Base-by-base conservation (phyloP, 1,140 invertebrate species). In the Pseudobourletiella spinata region DNA sequence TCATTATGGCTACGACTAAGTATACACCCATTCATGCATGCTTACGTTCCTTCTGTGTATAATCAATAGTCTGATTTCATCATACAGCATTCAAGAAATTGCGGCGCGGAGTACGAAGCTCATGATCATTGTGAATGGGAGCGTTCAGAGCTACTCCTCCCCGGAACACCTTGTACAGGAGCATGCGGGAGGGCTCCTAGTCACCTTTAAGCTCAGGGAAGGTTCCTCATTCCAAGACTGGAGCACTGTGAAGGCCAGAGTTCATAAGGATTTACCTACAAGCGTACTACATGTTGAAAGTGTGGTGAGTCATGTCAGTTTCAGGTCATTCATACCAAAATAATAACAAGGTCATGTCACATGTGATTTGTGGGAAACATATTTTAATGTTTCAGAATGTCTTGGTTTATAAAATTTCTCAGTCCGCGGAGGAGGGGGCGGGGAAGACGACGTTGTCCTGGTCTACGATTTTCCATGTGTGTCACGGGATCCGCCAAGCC, bases 1-100 rank as follows among this genome's bases (percentile, higher is more conserved):
- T 61, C 25, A 61, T 61, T 42, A 2, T 54, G 11, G 32, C 51
- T 3, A 61, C 48, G 3, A 16, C 15, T 20, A 39, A 54, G 59
- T 61, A 42, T 28, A 26, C 20, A 35, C 2, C 22, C 2, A 6
- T 59, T 32, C 44, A 4, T 48, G 44, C 44, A 48, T 48, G 6
- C 18, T 48, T 48, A 48, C 18, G 20, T 15, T 48, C 6, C 18
- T 11, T 48, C 20, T 48, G 22, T 6, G 6, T 15, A 11, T 22
- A 14, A 11, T 18, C 20, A 48, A 15, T 48, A 18, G 6, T 22
- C 8, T 15, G 14, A 15, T 48, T 48, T 28, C 24, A 1, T 28
- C 20, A 51, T 35, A 4, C 24, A 59, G 44, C 43, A 16, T 60
- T 4, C 8, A 35, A 26, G 48, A 42, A 14, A 26, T 59, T 6